These are phyloP conservation scores for Neomorphus geoffroyi DNA, from an alignment of 2,797 vertebrate genomes.

Conservation along the genomic window DNA sequence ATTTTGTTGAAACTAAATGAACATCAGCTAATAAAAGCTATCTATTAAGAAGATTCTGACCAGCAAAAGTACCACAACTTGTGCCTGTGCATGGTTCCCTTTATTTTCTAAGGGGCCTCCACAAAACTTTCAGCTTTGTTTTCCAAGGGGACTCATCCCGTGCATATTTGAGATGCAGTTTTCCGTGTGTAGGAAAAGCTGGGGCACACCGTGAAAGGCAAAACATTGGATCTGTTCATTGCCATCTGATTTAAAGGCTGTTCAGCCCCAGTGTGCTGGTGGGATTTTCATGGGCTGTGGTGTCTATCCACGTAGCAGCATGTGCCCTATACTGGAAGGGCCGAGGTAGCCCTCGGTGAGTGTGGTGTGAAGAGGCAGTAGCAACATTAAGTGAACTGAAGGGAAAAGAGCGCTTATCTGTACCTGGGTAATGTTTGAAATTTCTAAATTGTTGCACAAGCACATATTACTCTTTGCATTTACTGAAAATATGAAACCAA, in stretches of 20 bases:
- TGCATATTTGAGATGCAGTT: neutral
- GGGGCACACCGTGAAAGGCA: neutral
- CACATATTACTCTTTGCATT: neutral
- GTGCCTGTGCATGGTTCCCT: neutral
- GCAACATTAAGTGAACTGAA: neutral
- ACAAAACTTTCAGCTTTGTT: neutral
- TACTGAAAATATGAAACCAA: neutral
- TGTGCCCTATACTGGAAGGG: neutral
- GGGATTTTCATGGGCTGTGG: neutral
- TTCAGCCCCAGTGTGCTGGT: neutral
- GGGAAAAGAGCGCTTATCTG: neutral
- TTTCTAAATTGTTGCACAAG: neutral
- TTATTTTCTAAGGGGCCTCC: neutral
- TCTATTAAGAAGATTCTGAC: neutral
- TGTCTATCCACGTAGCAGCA: accelerated
- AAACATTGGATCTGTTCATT: neutral
- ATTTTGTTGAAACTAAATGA: neutral
- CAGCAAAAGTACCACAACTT: neutral
- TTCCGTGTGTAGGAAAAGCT: neutral
- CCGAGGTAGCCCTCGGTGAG: neutral
- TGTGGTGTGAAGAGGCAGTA: neutral
- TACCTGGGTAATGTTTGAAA: neutral
- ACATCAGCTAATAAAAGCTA: neutral
- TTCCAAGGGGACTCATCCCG: neutral
- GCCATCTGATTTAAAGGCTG: neutral